A percentile compares a stretch with the other conserved stretches of the same genome.
Evolutionary conservation across 2,113 vertebrate genomes (phyloP).

Genomic region (Arothron firmamentum): DNA sequence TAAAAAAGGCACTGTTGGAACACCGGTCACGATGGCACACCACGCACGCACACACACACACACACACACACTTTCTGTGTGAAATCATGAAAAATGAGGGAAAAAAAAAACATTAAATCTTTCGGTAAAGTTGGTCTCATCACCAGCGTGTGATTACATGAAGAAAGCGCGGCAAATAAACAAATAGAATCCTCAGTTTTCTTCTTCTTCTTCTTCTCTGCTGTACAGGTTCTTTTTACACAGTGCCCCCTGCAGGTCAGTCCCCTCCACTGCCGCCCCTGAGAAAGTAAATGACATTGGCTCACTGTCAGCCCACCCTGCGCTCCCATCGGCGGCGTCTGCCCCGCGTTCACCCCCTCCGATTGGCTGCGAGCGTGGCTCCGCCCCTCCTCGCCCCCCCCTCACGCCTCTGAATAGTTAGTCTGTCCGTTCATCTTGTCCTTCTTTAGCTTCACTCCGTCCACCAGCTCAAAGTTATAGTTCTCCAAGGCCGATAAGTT

Average conservation of each 20-base stretch:
- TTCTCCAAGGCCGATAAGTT: slow-evolving; percentile 98
- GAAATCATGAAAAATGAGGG: slow-evolving; percentile 24
- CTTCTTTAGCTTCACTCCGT: slow-evolving; percentile 98
- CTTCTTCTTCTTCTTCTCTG: slow-evolving; percentile 73
- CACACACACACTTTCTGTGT: slow-evolving; percentile 19
- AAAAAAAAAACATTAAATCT: slow-evolving; percentile 22
- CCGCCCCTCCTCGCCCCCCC: slow-evolving; percentile 23
- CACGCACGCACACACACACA: slow-evolving; percentile 9
- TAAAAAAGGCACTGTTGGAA: slow-evolving; percentile 88
- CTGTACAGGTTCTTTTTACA: slow-evolving; percentile 81
- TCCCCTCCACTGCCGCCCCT: slow-evolving; percentile 92
- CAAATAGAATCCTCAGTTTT: slow-evolving; percentile 83
- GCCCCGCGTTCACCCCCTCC: slow-evolving; percentile 25
- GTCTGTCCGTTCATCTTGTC: slow-evolving; percentile 97
- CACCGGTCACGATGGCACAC: slow-evolving; percentile 34
- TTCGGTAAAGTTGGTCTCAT: slow-evolving; percentile 92
- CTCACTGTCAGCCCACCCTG: slow-evolving; percentile 58
- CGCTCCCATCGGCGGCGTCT: slow-evolving; percentile 59
- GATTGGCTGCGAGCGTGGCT: slow-evolving; percentile 39
- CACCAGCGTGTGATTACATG: slow-evolving; percentile 87
- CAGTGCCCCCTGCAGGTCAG: slow-evolving; percentile 84
- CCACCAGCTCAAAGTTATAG: slow-evolving; percentile 98
- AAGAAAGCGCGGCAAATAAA: slow-evolving; percentile 71
- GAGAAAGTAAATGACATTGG: slow-evolving; percentile 81
- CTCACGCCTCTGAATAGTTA: slow-evolving; percentile 95